Evolutionary conservation across 2,113 vertebrate genomes (phyloP).

Genomic region (Oophaga pumilio): DNA sequence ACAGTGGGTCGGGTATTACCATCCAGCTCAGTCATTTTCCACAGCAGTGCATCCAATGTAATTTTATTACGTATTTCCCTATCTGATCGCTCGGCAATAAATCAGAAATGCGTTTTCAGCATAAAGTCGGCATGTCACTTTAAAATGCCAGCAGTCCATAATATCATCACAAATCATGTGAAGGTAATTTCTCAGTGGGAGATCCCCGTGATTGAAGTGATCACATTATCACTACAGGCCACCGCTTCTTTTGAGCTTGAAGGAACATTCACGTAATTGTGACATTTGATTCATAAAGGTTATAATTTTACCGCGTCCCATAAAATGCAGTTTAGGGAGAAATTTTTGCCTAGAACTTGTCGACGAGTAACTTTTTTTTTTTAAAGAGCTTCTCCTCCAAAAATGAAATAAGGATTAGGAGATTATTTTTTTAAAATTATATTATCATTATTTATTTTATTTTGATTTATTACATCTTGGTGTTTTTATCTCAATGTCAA

Average conservation of each 20-base stretch:
- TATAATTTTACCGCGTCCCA: background rate
- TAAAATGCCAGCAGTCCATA: slow-evolving; percentile 5
- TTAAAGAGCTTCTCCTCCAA: background rate
- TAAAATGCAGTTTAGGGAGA: background rate
- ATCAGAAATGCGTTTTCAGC: no score
- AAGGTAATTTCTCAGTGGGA: slow-evolving; percentile 3
- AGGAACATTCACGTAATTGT: background rate
- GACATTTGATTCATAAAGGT: background rate
- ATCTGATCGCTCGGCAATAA: background rate
- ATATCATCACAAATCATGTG: slow-evolving; percentile 37
- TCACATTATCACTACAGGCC: slow-evolving; percentile 24
- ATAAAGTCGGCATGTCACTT: background rate
- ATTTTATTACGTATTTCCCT: background rate
- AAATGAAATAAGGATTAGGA: no score
- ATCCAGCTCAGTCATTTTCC: background rate
- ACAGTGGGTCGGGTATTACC: background rate
- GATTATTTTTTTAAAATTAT: no score
- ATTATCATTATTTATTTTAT: no score
- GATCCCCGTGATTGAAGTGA: slow-evolving; percentile 18
- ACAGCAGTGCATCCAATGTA: background rate
- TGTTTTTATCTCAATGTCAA: no score
- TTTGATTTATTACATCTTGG: no score
- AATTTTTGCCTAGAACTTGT: background rate
- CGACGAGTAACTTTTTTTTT: background rate
- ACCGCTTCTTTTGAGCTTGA: slow-evolving; percentile 3